These are phyloP conservation scores for Chrysopilus asiliformis DNA, from an alignment of 2,888 invertebrate species.

Conservation along the genomic window DNA sequence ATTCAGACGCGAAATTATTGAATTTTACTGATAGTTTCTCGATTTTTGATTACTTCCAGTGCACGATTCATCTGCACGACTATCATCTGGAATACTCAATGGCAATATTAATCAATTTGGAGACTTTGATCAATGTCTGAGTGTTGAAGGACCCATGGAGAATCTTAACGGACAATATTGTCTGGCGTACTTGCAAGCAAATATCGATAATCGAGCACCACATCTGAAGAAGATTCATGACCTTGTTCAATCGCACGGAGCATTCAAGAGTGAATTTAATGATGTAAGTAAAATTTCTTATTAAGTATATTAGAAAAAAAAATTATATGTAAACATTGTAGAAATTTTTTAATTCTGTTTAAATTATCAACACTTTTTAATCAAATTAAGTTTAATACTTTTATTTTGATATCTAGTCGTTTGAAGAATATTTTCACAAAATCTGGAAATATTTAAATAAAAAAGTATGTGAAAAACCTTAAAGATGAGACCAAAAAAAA, in stretches of 20 bases:
- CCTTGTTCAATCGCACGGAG: conserved; percentile 47
- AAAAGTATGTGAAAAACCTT: too few relatives aligned
- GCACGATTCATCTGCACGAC: conserved; percentile 51
- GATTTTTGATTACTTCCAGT: too few relatives aligned
- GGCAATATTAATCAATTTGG: conserved; percentile 55
- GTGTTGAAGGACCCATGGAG: conserved; percentile 3
- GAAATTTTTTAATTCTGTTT: too few relatives aligned
- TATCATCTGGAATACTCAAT: conserved; percentile 48
- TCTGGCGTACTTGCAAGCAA: conserved; percentile 46
- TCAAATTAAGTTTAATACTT: conserved; percentile 4
- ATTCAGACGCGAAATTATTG: too few relatives aligned
- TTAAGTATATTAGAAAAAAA: conserved; percentile 3
- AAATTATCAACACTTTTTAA: too few relatives aligned
- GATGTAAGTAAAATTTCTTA: conserved; percentile 44
- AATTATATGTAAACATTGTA: too few relatives aligned
- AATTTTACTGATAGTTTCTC: too few relatives aligned
- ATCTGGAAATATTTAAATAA: too few relatives aligned
- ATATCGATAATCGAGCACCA: conserved; percentile 37
- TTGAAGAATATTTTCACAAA: too few relatives aligned
- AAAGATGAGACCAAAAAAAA: too few relatives aligned
- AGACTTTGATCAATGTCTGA: conserved; percentile 38
- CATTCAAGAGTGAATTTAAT: conserved; percentile 48
- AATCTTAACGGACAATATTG: conserved; percentile 45
- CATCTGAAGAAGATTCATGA: conserved; percentile 38
- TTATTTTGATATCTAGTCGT: too few relatives aligned